These are phyloP conservation scores for Busseola fusca DNA, from an alignment of 2,888 invertebrate genomes.

Conservation along the genomic window DNA sequence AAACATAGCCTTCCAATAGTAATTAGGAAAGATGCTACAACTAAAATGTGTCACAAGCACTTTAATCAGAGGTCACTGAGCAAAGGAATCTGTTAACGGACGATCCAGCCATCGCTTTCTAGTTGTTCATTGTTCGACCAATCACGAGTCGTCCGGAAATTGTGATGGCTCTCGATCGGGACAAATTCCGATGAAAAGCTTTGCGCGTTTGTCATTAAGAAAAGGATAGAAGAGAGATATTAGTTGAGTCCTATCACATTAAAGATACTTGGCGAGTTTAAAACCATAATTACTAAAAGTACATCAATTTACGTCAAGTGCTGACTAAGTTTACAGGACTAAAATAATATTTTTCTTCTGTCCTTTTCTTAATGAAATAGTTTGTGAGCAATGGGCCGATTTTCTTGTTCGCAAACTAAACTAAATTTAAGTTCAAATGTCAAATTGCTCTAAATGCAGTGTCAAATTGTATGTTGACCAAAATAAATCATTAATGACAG, in stretches of 20 bases:
- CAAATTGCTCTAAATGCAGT: background rate
- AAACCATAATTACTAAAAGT: no score
- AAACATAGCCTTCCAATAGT: background rate
- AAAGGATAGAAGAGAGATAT: no score
- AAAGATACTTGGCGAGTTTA: no score
- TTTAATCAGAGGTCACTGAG: background rate
- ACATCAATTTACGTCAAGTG: no score
- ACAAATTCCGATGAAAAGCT: background rate
- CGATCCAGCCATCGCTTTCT: background rate
- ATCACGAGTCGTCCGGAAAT: background rate
- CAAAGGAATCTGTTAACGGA: background rate
- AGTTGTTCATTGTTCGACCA: background rate
- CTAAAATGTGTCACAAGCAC: background rate
- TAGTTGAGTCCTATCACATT: no score
- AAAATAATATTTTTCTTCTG: no score
- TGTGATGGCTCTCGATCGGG: background rate
- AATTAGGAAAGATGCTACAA: background rate
- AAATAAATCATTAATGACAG: background rate
- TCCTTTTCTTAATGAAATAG: no score
- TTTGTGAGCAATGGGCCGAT: no score
- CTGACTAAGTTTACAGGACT: no score
- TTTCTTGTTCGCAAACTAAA: no score
- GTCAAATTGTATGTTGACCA: background rate
- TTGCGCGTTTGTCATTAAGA: background rate
- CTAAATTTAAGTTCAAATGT: no score